These are phyloP conservation scores for Gambelia wislizenii DNA, from an alignment of 2,797 vertebrate species.

Conservation along the genomic window DNA sequence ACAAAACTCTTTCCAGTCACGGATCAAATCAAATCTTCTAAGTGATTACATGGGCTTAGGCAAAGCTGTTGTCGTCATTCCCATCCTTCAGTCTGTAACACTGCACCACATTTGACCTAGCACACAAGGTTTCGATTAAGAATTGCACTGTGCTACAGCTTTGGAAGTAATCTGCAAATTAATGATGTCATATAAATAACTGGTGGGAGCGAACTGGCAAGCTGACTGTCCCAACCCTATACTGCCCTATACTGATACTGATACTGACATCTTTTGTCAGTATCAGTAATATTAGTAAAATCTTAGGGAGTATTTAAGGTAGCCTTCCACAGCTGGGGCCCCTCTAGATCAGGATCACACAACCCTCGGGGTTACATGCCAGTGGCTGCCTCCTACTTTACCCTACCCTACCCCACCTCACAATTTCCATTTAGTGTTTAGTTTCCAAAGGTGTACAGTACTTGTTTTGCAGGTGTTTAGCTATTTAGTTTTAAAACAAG, in stretches of 20 bases:
- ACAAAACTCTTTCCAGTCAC: neutral
- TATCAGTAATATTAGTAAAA: no score
- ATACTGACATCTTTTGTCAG: neutral
- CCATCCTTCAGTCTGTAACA: neutral
- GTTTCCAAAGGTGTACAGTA: no score
- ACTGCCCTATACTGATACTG: neutral
- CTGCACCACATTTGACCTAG: neutral
- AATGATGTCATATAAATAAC: neutral
- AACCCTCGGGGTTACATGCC: neutral
- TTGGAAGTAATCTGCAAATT: neutral
- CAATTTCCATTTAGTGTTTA: no score
- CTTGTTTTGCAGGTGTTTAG: neutral
- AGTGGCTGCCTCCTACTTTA: no score
- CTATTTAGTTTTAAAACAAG: neutral
- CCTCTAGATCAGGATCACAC: neutral
- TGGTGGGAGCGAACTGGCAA: neutral
- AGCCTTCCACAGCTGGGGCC: neutral
- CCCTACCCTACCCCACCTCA: no score
- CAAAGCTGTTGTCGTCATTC: neutral
- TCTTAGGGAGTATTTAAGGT: neutral
- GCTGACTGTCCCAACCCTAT: neutral
- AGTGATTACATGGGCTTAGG: neutral
- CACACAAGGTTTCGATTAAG: neutral
- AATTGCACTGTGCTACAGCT: neutral
- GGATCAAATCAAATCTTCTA: neutral